Conservation (phyloP, 2,113 vertebrate species). For the Erythrocercus mccallii region DNA sequence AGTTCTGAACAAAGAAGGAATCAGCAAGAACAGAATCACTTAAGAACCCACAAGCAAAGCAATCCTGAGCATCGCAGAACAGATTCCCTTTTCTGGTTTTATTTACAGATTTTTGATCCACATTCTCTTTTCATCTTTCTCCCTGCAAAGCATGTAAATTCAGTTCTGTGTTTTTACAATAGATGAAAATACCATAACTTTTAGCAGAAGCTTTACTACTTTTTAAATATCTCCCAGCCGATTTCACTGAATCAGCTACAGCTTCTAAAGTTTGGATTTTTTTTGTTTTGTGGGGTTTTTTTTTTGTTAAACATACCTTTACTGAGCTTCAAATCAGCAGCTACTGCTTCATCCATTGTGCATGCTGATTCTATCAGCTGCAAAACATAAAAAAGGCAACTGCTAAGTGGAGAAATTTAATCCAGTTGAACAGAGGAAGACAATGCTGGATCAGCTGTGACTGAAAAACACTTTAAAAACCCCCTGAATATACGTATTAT, state of each 20-base stretch:
- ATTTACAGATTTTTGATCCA: not conserved
- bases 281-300: not conserved
- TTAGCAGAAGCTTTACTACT: not conserved
- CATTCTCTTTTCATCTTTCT: not conserved
- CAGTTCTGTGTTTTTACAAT: not conserved
- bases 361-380: constrained; percentile 80
- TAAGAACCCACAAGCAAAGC: not conserved
- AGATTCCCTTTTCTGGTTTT: not conserved
- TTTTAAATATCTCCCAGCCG: not conserved
- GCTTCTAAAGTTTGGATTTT: not conserved
- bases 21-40: not conserved
- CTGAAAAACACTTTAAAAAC: not conserved
- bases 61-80: not conserved
- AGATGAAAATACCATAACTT: not conserved
- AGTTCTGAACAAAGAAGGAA: not conserved
- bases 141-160: not conserved
- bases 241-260: not conserved
- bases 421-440: not conserved
- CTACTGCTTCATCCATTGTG: constrained; percentile 85
- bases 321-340: constrained; percentile 75
- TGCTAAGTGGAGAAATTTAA: not conserved
- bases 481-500: not conserved
- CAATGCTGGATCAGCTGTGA: fast-evolving
- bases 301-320: constrained; percentile 68
- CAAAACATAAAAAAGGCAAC: not conserved